Evolutionary conservation across 2,888 invertebrate genomes (phyloP), one percentile per base, ranked within the genome.

Genomic region (Tenthredo amoena): DNA sequence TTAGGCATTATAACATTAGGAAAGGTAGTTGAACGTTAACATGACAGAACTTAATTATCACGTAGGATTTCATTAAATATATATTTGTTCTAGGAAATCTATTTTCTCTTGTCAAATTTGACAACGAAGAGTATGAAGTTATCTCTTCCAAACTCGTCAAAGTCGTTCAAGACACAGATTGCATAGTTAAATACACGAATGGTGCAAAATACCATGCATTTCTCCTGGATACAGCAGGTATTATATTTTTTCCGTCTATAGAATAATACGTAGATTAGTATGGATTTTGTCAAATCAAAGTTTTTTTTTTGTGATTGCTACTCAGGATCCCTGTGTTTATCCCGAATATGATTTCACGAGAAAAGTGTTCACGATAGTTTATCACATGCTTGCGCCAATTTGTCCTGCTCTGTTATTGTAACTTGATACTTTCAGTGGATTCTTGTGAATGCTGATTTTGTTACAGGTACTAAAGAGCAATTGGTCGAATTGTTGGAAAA

Each of bases 71-170:
- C 2, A 21, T 65, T 18, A 6, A 31, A 65, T 65, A 7, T 65
- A 21, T 55, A 55, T 65, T 65, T 15, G 2, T 65, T 65, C 9
- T 31, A 65, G 65, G 31, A 65, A 65, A 84, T 15, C 77, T 85
- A 77, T 85, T 77, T 85, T 85, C 84, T 18, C 55, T 85, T 10
- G 84, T 85, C 26, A 21, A 76, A 43, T 85, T 85, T 43, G 77
- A 65, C 40, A 31, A 65, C 65, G 84, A 62, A 10, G 40, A 76
- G 21, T 77, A 37, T 58, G 37, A 34, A 15, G 74, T 85, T 15
- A 37, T 85, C 1, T 21, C 62, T n/a, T 76, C 76, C 21, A 77
- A 85, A 15, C 76, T 77, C 26, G 43, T 85, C 18, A 40, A 58
- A 76, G 37, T 85, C 2, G 40, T 62, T 55, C 40, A 85, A 7